Conservation (phyloP, 2,888 invertebrate species). For the Glyphotaelius pellucidus region DNA sequence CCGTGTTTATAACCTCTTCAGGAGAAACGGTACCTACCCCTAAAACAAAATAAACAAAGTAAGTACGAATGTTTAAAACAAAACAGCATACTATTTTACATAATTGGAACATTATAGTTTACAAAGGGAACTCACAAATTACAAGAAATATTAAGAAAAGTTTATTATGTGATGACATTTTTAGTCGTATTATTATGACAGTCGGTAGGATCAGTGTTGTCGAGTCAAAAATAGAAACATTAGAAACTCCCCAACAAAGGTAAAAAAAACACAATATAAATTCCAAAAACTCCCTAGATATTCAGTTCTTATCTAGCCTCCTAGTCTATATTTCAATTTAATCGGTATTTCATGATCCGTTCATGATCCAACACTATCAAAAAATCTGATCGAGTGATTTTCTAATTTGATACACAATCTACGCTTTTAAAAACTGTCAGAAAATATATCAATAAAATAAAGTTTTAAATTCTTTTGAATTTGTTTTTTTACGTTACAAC, state of each 20-base stretch:
- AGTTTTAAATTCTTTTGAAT: neutral
- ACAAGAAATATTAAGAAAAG: slow-evolving; percentile 14
- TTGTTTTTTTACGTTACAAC: neutral
- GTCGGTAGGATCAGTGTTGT: neutral
- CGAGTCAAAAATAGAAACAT: too few species aligned
- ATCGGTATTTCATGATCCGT: neutral
- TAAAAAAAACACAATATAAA: too few species aligned
- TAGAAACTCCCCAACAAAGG: too few species aligned
- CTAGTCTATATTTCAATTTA: neutral
- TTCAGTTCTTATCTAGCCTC: too few species aligned
- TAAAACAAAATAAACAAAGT: slow-evolving; percentile 16
- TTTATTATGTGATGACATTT: slow-evolving; percentile 16
- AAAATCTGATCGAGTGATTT: neutral
- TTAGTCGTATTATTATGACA: neutral
- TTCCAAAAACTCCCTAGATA: too few species aligned
- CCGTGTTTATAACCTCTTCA: slow-evolving; percentile 18
- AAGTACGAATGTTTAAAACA: neutral
- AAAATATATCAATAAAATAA: neutral
- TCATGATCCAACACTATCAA: neutral
- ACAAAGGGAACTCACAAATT: neutral
- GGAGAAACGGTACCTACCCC: slow-evolving; percentile 18
- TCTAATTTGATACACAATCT: neutral
- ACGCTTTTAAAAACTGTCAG: neutral
- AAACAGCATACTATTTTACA: neutral
- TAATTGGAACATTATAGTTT: neutral